These are phyloP conservation scores for Nothobranchius kuhntae DNA, from an alignment of 2,113 vertebrate genomes.

Conservation along the genomic window DNA sequence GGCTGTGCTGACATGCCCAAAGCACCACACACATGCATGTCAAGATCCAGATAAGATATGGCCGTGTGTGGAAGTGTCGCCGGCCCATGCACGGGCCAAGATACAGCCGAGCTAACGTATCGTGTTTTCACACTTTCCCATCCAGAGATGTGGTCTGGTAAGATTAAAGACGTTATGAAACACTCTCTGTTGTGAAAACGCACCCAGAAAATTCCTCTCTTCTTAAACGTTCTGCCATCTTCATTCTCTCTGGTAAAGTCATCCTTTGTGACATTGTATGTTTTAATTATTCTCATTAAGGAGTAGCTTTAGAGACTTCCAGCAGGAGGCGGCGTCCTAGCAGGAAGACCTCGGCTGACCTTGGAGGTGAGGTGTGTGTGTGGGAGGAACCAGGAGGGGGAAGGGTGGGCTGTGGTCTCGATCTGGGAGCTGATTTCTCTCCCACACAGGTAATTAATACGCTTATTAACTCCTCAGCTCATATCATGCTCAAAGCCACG, in stretches of 20 bases:
- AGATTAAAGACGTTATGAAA: conserved; percentile 9
- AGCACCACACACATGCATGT: background rate
- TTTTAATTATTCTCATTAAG: conserved; percentile 65
- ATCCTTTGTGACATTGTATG: conserved; percentile 57
- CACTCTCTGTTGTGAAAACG: background rate
- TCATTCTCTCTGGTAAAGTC: background rate
- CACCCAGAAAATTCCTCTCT: conserved; percentile 16
- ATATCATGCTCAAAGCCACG: conserved; percentile 51
- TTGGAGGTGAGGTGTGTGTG: conserved; percentile 37
- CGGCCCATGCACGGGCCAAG: too few relatives aligned
- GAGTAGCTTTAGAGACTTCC: conserved; percentile 44
- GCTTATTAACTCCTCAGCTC: conserved; percentile 70
- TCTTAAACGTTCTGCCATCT: background rate
- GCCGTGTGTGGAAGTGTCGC: background rate
- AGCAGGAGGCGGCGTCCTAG: conserved; percentile 19
- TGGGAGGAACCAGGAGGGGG: conserved; percentile 6
- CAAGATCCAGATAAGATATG: conserved; percentile 10
- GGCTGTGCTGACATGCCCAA: conserved; percentile 21
- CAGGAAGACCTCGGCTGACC: conserved; percentile 37
- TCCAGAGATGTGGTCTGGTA: conserved; percentile 7
- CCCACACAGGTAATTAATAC: conserved; percentile 73
- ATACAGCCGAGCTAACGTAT: background rate
- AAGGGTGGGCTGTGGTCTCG: background rate
- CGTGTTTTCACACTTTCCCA: conserved; percentile 3
- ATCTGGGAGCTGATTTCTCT: conserved; percentile 62